Evolutionary conservation across 2,113 vertebrate genomes (phyloP).

Genomic region (Spermophilus dauricus): DNA sequence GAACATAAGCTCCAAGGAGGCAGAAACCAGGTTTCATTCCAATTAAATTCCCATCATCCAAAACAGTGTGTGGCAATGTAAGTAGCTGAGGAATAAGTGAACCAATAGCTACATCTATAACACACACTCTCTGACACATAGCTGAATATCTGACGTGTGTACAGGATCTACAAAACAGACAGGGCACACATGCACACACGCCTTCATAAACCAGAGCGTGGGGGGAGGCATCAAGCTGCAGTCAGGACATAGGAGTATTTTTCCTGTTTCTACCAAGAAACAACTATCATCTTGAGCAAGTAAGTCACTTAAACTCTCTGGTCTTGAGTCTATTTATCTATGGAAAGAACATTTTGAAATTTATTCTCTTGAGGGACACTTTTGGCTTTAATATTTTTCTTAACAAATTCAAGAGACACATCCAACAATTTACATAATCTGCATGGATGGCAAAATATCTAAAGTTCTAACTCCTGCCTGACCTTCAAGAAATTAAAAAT

Average conservation of each 20-base stretch:
- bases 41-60: background rate
- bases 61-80: background rate
- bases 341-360: constrained; percentile 11
- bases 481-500: background rate
- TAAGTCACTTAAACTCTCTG: background rate
- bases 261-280: background rate
- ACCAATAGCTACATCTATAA: background rate
- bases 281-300: background rate
- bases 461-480: background rate
- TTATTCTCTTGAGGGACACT: background rate
- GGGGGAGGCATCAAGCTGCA: background rate
- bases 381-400: constrained; percentile 14
- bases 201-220: background rate
- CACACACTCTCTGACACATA: background rate
- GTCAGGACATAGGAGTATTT: background rate
- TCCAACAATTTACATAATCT: background rate
- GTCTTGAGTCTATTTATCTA: background rate
- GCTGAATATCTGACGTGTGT: background rate
- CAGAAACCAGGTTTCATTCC: background rate
- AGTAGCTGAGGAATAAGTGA: background rate
- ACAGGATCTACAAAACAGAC: background rate
- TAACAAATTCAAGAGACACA: constrained; percentile 43
- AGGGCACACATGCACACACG: background rate
- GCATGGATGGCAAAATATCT: constrained; percentile 26
- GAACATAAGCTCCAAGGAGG: background rate